Evolutionary conservation across 2,888 invertebrate species (phyloP).

Genomic region (Drosophila atripex): DNA sequence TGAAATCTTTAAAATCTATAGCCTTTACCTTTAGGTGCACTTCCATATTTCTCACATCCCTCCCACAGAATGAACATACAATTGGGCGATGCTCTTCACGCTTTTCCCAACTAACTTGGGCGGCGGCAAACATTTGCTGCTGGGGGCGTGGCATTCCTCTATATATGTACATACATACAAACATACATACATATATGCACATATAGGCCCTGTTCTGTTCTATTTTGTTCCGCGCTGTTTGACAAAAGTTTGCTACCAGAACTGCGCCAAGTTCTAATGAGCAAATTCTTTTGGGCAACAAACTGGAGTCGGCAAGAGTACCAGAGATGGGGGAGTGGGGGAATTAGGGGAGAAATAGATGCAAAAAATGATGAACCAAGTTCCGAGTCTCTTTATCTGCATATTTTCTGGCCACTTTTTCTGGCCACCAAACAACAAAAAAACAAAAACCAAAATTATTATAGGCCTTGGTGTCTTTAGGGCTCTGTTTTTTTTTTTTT

Average conservation of each 20-base stretch:
- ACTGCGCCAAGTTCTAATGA: constrained; percentile 64
- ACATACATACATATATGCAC: too few species aligned
- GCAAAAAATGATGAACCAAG: background rate
- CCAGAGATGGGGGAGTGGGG: background rate
- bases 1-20: background rate
- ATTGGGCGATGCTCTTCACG: constrained; percentile 57
- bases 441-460: too few species aligned
- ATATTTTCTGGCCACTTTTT: too few species aligned
- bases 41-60: constrained; percentile 49
- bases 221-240: constrained; percentile 16
- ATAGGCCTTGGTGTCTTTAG: constrained; percentile 3
- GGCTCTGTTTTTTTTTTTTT: background rate
- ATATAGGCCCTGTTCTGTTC: constrained; percentile 19
- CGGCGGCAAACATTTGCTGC: too few species aligned
- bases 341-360: background rate
- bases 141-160: constrained; percentile 15
- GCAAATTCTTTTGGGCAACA: constrained; percentile 65
- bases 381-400: constrained; percentile 2
- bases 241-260: constrained; percentile 43
- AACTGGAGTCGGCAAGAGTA: background rate
- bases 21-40: constrained; percentile 4
- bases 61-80: too few species aligned
- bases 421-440: too few species aligned
- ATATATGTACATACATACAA: background rate
- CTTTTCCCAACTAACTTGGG: constrained; percentile 33